Conservation (phyloP, 2,113 vertebrate species). For the Corydoras maculifer region DNA sequence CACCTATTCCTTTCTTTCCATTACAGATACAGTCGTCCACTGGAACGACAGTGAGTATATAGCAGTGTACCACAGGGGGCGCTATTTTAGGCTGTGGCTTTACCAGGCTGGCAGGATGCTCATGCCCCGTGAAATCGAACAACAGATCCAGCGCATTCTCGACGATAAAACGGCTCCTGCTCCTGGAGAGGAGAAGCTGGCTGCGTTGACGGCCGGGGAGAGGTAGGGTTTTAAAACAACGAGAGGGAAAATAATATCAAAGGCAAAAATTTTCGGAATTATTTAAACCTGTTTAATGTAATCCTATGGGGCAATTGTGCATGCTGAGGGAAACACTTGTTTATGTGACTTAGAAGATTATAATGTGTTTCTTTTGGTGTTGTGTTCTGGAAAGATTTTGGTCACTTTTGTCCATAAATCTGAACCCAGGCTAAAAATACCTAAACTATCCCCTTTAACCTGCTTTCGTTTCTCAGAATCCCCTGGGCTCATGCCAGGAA, state of each 20-base stretch:
- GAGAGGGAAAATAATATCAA: too few species aligned
- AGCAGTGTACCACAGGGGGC: constrained; percentile 77
- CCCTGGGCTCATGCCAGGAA: constrained; percentile 75
- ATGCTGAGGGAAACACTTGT: too few species aligned
- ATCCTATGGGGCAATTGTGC: too few species aligned
- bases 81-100: constrained; percentile 75
- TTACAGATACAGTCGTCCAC: constrained; percentile 72
- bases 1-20: constrained; percentile 1
- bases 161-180: constrained; percentile 65
- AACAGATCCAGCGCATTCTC: constrained; percentile 79
- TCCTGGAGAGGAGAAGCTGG: constrained; percentile 74
- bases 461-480: constrained; percentile 52
- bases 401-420: too few species aligned
- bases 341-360: too few species aligned
- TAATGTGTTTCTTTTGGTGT: too few species aligned
- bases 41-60: constrained; percentile 75
- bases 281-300: too few species aligned
- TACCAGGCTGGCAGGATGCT: constrained; percentile 73
- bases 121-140: constrained; percentile 74
- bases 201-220: constrained; percentile 76
- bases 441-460: not conserved
- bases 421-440: too few species aligned
- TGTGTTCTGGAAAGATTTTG: too few species aligned
- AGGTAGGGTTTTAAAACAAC: constrained; percentile 54
- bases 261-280: too few species aligned